Conservation (phyloP, 2,888 invertebrate genomes). For the Notocelia uddmanniana region DNA sequence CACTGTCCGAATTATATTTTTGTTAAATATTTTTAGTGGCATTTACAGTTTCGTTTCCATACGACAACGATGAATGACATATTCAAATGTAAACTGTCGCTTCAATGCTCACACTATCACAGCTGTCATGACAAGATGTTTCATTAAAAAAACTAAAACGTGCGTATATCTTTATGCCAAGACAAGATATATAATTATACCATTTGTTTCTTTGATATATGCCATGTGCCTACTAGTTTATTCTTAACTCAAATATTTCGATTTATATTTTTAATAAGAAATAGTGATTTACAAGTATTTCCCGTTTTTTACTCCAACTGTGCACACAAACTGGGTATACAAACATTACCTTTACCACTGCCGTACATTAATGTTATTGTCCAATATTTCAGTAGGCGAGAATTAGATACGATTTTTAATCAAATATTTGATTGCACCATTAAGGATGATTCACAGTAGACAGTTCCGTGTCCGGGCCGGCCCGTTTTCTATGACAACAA, state of each 20-base stretch:
- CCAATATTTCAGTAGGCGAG: neutral
- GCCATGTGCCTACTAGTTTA: conserved; percentile 9
- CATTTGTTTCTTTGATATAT: too few relatives aligned
- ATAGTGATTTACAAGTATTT: too few relatives aligned
- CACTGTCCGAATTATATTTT: neutral
- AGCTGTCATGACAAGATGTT: conserved; percentile 1
- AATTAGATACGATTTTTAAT: neutral
- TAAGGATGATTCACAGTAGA: too few relatives aligned
- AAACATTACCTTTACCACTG: neutral
- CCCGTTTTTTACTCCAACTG: too few relatives aligned
- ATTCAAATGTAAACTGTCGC: conserved; percentile 2
- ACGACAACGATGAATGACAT: neutral
- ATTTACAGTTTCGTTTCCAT: neutral
- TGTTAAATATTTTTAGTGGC: neutral
- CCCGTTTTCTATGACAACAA: too few relatives aligned
- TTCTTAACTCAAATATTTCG: neutral
- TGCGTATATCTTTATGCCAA: neutral
- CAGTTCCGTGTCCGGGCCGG: too few relatives aligned
- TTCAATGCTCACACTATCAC: neutral
- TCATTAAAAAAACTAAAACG: neutral
- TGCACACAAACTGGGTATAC: neutral
- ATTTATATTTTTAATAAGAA: conserved; percentile 2
- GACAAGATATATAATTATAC: too few relatives aligned
- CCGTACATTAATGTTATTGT: neutral
- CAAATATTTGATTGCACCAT: neutral